Evolutionary conservation across 2,797 vertebrate genomes (phyloP).

Genomic region (Spinus olivaceus): DNA sequence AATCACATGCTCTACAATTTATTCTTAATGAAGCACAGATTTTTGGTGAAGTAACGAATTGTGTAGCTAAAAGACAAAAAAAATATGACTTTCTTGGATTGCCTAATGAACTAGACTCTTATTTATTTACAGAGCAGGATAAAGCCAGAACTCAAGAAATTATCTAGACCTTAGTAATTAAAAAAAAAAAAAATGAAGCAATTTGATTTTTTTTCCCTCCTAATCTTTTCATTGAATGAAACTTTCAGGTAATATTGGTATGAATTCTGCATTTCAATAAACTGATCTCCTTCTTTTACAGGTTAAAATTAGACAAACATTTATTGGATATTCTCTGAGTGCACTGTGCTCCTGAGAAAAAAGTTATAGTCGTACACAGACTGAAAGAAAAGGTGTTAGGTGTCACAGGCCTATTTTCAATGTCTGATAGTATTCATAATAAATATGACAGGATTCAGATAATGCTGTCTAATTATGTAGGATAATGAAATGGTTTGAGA

Average conservation of each 20-base stretch:
- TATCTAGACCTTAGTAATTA: background rate
- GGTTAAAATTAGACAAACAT: background rate
- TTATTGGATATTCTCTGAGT: background rate
- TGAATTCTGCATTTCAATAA: background rate
- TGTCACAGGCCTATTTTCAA: background rate
- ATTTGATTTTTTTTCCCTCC: background rate
- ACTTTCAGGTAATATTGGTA: background rate
- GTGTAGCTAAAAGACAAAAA: background rate
- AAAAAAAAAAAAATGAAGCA: background rate
- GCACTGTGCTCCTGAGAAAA: background rate
- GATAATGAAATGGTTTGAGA: background rate
- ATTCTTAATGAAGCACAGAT: constrained; percentile 28
- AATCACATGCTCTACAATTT: background rate
- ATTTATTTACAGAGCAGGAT: background rate
- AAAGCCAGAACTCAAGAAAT: background rate
- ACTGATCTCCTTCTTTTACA: background rate
- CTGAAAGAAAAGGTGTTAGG: background rate
- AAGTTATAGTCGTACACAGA: background rate
- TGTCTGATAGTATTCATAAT: background rate
- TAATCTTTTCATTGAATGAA: background rate
- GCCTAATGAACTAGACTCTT: background rate
- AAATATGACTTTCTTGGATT: background rate
- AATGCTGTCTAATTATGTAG: background rate
- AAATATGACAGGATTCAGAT: background rate
- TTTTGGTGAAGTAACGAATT: background rate